These are phyloP conservation scores for Barypeithes pellucidus DNA, from an alignment of 2,888 invertebrate species.

Conservation along the genomic window DNA sequence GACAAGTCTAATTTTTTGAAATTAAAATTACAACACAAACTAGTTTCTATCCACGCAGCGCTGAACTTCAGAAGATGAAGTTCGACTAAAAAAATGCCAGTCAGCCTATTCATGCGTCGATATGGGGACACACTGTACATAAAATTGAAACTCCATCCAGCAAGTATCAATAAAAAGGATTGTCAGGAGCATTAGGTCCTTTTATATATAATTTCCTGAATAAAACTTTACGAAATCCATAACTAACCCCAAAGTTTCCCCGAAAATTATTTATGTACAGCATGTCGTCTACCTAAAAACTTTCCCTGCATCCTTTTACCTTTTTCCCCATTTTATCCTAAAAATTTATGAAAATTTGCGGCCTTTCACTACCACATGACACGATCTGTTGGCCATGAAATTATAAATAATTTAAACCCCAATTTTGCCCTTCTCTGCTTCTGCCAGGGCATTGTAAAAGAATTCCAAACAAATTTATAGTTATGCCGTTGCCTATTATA, in stretches of 20 bases:
- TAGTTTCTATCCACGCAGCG: no score
- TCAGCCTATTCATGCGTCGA: no score
- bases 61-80: no score
- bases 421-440: slow-evolving; percentile 41
- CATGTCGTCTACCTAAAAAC: slow-evolving; percentile 6
- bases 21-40: no score
- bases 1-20: no score
- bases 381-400: slow-evolving; percentile 37
- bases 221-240: slow-evolving; percentile 4
- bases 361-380: slow-evolving; percentile 41
- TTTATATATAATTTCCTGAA: background rate
- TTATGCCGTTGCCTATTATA: slow-evolving; percentile 41
- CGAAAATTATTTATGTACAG: slow-evolving; percentile 18
- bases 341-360: slow-evolving; percentile 40
- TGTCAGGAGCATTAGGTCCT: background rate
- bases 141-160: no score
- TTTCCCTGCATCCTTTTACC: slow-evolving; percentile 7
- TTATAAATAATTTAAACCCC: slow-evolving; percentile 49
- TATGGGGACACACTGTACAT: no score
- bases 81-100: no score
- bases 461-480: slow-evolving; percentile 45
- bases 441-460: slow-evolving; percentile 43
- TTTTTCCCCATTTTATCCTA: slow-evolving; percentile 20
- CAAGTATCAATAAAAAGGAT: background rate
- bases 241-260: slow-evolving; percentile 2